A percentile compares a stretch with the other conserved stretches of the same genome.
These are phyloP conservation scores for Mythimna vitellina DNA, from an alignment of 2,888 invertebrate species.

Conservation along the genomic window DNA sequence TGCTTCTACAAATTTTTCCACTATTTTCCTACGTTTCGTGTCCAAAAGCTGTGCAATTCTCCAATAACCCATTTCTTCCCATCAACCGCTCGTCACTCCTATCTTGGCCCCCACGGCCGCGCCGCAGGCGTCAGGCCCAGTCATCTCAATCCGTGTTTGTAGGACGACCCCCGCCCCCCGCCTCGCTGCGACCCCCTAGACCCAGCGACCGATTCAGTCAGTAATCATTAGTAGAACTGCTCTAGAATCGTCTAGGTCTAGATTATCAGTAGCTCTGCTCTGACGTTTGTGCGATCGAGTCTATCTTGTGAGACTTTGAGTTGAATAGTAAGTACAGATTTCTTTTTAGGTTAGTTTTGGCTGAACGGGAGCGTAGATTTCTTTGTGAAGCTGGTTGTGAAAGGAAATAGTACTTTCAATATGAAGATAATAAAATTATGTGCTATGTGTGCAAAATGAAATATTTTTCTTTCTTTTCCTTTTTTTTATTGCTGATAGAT, in stretches of 20 bases:
- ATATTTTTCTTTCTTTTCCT: no score
- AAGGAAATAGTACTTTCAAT: neutral
- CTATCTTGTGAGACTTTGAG: conserved; percentile 7
- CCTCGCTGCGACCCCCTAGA: conserved; percentile 43
- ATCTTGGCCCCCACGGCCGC: conserved; percentile 59
- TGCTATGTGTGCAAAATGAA: no score
- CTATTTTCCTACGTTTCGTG: neutral
- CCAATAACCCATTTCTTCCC: conserved; percentile 1
- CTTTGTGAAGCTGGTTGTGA: neutral
- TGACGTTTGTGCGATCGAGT: conserved; percentile 35
- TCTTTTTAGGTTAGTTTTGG: conserved; percentile 18
- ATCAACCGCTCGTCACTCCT: conserved; percentile 29
- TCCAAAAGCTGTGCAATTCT: neutral
- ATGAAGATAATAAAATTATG: neutral
- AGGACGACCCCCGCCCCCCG: conserved; percentile 68
- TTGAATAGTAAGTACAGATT: conserved; percentile 27
- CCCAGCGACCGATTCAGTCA: conserved; percentile 64
- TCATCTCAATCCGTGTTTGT: conserved; percentile 82
- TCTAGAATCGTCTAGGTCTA: conserved; percentile 57
- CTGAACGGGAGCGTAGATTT: neutral
- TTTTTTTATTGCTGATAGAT: no score
- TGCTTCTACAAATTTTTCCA: no score
- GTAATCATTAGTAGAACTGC: conserved; percentile 73
- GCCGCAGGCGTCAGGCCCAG: conserved; percentile 79
- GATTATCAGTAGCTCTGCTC: conserved; percentile 50